Percentiles rank a stretch among this genome's conserved stretches.
Conservation (phyloP, 2,113 vertebrate genomes). For the Muscicapa adusta region DNA sequence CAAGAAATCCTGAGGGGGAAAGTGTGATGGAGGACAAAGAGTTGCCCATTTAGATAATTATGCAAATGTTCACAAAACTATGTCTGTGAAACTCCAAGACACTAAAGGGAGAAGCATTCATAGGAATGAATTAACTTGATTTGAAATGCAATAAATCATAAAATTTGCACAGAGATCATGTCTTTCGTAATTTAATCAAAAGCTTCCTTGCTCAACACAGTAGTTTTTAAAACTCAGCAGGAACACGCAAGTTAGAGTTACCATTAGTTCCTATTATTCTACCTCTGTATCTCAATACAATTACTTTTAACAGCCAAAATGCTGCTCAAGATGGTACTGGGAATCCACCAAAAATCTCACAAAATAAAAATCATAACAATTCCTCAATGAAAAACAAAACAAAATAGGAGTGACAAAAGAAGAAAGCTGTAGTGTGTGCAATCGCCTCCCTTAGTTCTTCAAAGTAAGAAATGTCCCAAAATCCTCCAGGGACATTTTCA, state of each 20-base stretch:
- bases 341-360: neutral
- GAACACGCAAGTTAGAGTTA: neutral
- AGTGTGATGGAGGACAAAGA: constrained; percentile 46
- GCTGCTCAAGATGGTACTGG: neutral
- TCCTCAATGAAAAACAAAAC: no score
- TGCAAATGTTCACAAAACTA: constrained; percentile 48
- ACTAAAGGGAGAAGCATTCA: neutral
- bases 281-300: neutral
- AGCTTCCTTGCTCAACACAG: neutral
- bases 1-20: constrained; percentile 14
- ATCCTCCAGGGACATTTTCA: neutral
- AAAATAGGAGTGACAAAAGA: neutral
- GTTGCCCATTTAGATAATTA: constrained; percentile 39
- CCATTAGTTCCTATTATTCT: neutral
- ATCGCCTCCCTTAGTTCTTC: neutral
- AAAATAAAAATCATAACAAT: neutral
- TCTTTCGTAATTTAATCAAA: constrained; percentile 3
- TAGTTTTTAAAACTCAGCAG: neutral
- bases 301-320: neutral
- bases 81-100: neutral
- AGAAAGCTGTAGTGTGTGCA: fast-evolving
- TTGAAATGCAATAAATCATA: neutral
- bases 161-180: neutral
- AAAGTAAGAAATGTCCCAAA: neutral
- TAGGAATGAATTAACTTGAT: neutral